Evolutionary conservation across 2,888 invertebrate species (phyloP), one percentile per base, ranked within the genome.

Genomic region (Sphaerophoria taeniata): DNA sequence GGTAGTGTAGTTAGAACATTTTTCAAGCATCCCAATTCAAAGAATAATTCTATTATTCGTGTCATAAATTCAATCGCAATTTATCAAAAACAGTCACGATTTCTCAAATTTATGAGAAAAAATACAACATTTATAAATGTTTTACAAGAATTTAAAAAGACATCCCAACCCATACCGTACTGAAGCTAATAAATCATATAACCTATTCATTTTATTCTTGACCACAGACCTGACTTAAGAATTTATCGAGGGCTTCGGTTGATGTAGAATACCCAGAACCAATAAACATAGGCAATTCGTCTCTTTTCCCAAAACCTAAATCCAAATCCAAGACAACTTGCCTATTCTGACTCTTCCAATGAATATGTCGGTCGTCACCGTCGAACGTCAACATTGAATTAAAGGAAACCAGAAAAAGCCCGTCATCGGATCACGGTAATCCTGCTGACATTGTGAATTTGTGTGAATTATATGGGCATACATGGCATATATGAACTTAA

Each of bases 371-470:
- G 43, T 43, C 11, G 43, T 43, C 43, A 12, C 12, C 43, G 43
- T 43, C 11, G 61, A 70, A 72, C 65, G 72, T 72, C 49, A 14
- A 45, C 45, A 33, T 61, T 31, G 49, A 47, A n/a, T 7, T 61
- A 34, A 12, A 65, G 49, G 36, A 49, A 65, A 65, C 49, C 63
- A 16, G 5, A 49, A 61, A 69, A 81, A 53, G 61, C 72, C 63
- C 47, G 67, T 47, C 69, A 81, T 76, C 76, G 69, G 70, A 85
- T 85, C 81, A 81, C 39, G 39, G 72, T 84, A 85, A 85, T 81
- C 85, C 77, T 65, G 73, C 85, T 85, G 85, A 76, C 85, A 81
- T 85, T 65, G 76, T 69, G 76, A 85, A 85, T 85, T 84, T 80
- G 73, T 70, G 70, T 85, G 63, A 81, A 69, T 69, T 73, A 73